These are phyloP conservation scores for Archips xylosteana DNA, from an alignment of 2,888 invertebrate genomes.

Conservation along the genomic window DNA sequence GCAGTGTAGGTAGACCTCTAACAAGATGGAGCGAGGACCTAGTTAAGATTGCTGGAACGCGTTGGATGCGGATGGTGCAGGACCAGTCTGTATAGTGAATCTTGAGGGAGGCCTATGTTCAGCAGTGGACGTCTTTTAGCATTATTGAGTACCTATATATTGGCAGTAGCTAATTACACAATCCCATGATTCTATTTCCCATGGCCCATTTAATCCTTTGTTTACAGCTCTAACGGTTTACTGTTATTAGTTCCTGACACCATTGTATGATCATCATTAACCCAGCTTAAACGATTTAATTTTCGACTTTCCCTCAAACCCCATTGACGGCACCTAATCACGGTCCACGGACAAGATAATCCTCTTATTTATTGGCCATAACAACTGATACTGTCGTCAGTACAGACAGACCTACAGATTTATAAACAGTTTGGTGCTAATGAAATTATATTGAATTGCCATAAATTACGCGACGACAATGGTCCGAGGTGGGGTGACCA, in stretches of 20 bases:
- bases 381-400: constrained; percentile 74
- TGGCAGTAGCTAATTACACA: not conserved
- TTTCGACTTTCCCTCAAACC: constrained; percentile 78
- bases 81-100: too few species aligned
- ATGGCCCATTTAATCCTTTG: constrained; percentile 46
- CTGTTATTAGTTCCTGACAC: constrained; percentile 61
- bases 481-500: constrained; percentile 58
- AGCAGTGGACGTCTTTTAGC: too few species aligned
- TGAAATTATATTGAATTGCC: constrained; percentile 80
- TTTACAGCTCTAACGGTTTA: constrained; percentile 54
- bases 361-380: constrained; percentile 81
- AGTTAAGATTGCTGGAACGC: too few species aligned
- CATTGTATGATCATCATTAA: constrained; percentile 72
- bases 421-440: constrained; percentile 77
- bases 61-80: too few species aligned
- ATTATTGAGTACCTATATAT: not conserved
- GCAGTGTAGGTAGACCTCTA: too few species aligned
- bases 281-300: constrained; percentile 79
- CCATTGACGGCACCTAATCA: constrained; percentile 78
- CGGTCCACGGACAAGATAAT: constrained; percentile 80
- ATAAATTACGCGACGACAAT: constrained; percentile 74
- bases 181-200: constrained; percentile 38
- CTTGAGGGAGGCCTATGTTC: too few species aligned
- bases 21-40: too few species aligned
- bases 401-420: constrained; percentile 71